Conservation (phyloP, 2,113 vertebrate genomes). For the Dinomys branickii region DNA sequence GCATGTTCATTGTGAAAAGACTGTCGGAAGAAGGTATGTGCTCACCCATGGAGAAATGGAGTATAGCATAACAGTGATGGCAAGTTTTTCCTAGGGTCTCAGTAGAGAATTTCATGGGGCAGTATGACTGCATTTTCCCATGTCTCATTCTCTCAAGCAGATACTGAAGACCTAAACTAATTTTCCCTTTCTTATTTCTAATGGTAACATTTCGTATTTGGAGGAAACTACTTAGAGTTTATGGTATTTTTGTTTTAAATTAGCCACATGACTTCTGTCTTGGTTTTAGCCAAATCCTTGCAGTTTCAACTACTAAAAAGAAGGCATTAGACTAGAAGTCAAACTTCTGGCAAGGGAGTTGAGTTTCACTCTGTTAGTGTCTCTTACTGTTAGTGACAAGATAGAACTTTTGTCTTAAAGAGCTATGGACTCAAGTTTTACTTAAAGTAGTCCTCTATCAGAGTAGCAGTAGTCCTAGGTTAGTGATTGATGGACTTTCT, state of each 20-base stretch:
- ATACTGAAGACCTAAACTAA: not conserved
- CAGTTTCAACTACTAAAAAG: slow-evolving; percentile 42
- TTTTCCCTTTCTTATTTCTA: not conserved
- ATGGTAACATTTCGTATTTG: not conserved
- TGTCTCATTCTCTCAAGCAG: slow-evolving; percentile 12
- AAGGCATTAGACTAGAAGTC: not conserved
- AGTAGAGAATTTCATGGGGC: not conserved
- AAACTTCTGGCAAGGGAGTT: not conserved
- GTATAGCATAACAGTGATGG: not conserved
- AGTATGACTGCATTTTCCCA: not conserved
- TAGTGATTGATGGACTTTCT: slow-evolving; percentile 15
- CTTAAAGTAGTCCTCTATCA: not conserved
- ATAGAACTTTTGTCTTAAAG: slow-evolving; percentile 27
- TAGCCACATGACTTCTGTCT: not conserved
- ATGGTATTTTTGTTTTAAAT: not conserved
- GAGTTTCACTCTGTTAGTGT: not conserved
- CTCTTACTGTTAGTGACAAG: not conserved
- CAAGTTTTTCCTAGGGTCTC: slow-evolving; percentile 7
- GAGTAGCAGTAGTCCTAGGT: not conserved
- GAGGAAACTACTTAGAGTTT: not conserved
- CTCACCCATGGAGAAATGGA: not conserved
- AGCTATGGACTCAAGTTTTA: not conserved
- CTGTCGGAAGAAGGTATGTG: not conserved
- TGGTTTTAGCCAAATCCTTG: slow-evolving; percentile 24
- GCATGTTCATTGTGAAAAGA: slow-evolving; percentile 4